phyloP scores from a whole-genome alignment of 2,113 vertebrate genomes.

The Mastomys coucha region DNA sequence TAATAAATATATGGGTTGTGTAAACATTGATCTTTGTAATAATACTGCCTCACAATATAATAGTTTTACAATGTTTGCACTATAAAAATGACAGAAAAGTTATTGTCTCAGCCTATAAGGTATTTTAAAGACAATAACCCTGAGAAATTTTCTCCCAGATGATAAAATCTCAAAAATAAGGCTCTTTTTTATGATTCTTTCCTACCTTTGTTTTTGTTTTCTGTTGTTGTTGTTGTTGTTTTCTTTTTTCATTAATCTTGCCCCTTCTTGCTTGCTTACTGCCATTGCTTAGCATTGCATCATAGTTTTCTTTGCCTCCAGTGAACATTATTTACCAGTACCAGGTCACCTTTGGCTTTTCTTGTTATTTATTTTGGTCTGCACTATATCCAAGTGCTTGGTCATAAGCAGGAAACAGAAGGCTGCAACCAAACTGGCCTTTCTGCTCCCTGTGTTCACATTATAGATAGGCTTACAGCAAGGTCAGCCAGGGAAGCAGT shows the following conservation, averaged over 20 bases:
- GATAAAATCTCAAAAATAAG: conserved; percentile 36
- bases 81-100: conserved; percentile 28
- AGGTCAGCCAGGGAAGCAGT: conserved; percentile 41
- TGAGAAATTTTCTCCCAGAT: background rate
- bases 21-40: background rate
- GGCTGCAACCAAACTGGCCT: conserved; percentile 23
- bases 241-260: background rate
- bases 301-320: background rate
- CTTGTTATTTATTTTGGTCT: background rate
- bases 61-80: conserved; percentile 28
- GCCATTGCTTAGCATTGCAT: background rate
- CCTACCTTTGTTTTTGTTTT: background rate
- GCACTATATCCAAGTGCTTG: background rate
- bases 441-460: conserved; percentile 31
- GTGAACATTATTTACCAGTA: background rate
- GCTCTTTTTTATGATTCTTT: background rate
- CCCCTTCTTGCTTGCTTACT: background rate
- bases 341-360: background rate
- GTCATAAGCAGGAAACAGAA: conserved; percentile 56
- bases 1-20: background rate
- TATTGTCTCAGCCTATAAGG: background rate
- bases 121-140: conserved; percentile 9
- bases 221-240: too few species aligned
- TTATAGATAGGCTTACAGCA: conserved; percentile 59
- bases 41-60: background rate